Base-by-base conservation (phyloP, 2,797 vertebrate species). In the Thunnus albacares region DNA sequence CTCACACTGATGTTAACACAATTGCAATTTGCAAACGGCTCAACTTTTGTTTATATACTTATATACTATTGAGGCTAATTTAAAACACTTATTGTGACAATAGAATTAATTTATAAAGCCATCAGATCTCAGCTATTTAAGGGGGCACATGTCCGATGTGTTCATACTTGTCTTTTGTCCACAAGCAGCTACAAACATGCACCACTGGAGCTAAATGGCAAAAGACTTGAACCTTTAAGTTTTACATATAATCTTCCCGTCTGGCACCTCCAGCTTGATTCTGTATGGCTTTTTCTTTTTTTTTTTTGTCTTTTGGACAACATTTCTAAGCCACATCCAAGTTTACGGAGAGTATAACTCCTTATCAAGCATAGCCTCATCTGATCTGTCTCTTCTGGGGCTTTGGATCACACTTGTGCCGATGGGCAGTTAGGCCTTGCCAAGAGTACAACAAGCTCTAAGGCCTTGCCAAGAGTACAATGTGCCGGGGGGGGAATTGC, bases 321-420 rank as follows among this genome's bases (percentile, higher is more conserved):
- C n/a, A 41, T 66, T 77, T 85, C 62, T 51, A 28, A 79, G 45
- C 51, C 43, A n/a, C 41, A 67, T 85, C 62, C 60, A 22, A 77
- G 49, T 71, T 60, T 64, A 14, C 3, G 3, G 81, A 83, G 79
- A 83, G 26, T 45, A 30, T 20, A 64, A 65, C 71, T 77, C 71
- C 66, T 78, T 71, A 80, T 81, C 77, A 78, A 77, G 77, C 81
- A 82, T 7, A 67, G 73, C 75, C 85, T 85, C 71, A 47, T 75
- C 66, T 75, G 87, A 78, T 79, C 66, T 18, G 28, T 61, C 70
- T 79, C 81, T 68, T 76, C 59, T 60, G 79, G 59, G 80, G 72
- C 76, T 77, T 71, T 60, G 49, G 76, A 63, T 81, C 35, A 14
- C 67, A 58, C 24, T 26, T 3, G 73, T 81, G 87, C 87, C 85